Percentiles rank a stretch among this genome's conserved stretches.
phyloP scores from a whole-genome alignment of 2,113 vertebrate species.

The Haemorhous mexicanus region DNA sequence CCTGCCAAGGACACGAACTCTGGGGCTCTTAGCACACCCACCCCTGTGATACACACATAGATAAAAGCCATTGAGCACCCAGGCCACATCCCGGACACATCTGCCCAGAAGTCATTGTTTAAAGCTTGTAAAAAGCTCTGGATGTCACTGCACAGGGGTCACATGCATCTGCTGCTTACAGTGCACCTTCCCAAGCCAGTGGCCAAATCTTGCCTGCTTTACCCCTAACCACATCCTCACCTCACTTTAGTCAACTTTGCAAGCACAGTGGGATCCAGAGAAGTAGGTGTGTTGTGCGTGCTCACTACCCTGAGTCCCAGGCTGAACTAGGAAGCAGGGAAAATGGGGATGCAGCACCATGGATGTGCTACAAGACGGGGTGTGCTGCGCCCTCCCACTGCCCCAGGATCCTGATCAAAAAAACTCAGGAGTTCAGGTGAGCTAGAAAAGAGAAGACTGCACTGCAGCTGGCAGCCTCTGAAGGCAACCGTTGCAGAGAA shows the following conservation, averaged over 20 bases:
- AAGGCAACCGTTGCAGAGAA: background rate
- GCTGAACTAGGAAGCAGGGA: background rate
- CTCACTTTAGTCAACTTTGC: background rate
- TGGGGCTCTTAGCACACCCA: background rate
- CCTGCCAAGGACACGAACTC: accelerated
- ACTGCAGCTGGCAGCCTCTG: conserved; percentile 5
- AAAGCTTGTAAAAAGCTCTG: background rate
- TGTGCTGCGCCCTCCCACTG: background rate
- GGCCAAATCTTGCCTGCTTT: background rate
- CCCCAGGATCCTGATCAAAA: background rate
- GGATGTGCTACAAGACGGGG: background rate
- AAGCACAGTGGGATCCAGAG: background rate
- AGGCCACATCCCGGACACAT: background rate
- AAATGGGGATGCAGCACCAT: background rate
- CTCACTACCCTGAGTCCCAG: background rate
- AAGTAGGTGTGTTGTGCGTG: background rate
- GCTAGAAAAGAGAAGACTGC: background rate
- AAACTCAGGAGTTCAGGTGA: background rate
- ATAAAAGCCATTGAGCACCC: background rate
- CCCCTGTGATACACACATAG: background rate
- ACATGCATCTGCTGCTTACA: background rate
- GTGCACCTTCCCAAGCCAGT: background rate
- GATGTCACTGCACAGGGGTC: accelerated
- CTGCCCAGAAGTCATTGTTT: background rate
- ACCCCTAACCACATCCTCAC: background rate